Conservation (phyloP, 2,797 vertebrate genomes). For the Thalassophryne amazonica region DNA sequence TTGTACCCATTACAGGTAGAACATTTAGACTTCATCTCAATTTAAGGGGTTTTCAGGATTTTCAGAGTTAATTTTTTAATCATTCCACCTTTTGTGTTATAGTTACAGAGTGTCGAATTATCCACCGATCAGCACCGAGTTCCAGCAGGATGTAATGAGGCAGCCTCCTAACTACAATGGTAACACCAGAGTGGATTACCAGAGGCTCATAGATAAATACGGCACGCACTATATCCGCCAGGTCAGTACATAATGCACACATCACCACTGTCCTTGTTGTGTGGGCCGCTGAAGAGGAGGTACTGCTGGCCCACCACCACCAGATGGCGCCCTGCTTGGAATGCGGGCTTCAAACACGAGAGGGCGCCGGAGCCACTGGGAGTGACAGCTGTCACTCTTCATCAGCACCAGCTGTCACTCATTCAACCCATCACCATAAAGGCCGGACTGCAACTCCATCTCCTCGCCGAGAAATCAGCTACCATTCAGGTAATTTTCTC, state of each 20-base stretch:
- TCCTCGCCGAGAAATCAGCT: no score
- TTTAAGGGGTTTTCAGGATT: rapidly evolving
- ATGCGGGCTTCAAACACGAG: no score
- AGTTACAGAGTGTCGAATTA: constrained; percentile 32
- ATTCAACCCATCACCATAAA: no score
- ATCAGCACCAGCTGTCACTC: no score
- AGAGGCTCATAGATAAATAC: constrained; percentile 9
- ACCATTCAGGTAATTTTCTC: no score
- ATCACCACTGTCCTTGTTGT: neutral
- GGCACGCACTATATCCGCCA: constrained; percentile 37
- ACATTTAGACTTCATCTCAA: neutral
- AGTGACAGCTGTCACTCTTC: no score
- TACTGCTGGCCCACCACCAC: no score
- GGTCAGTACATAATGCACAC: neutral
- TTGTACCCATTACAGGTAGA: constrained; percentile 43
- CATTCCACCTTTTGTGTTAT: neutral
- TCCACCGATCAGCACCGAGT: constrained; percentile 29
- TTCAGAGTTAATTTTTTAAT: no score
- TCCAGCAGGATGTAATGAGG: neutral
- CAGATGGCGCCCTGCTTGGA: no score
- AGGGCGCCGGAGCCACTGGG: no score
- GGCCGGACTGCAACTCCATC: no score
- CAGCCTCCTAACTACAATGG: constrained; percentile 9
- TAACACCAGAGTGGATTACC: neutral
- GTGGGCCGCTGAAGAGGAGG: no score